phyloP scores from a whole-genome alignment of 2,888 invertebrate genomes.

The Emmelina monodactyla region DNA sequence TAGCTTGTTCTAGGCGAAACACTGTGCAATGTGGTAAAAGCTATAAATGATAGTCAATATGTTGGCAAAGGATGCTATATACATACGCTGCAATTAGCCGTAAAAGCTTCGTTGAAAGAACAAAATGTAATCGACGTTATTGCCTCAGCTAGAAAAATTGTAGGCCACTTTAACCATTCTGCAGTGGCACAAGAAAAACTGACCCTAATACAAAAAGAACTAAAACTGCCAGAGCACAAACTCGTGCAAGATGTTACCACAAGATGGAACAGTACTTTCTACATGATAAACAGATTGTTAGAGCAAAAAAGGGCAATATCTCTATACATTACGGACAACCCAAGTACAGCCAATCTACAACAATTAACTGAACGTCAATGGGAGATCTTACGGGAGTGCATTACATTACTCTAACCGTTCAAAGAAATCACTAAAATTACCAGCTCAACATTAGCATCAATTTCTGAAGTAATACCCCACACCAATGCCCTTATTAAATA shows the following conservation, averaged over 20 bases:
- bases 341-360: neutral
- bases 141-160: conserved; percentile 5
- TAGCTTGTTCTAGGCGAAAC: no score
- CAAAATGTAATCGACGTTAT: conserved; percentile 7
- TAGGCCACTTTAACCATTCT: conserved; percentile 10
- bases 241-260: conserved; percentile 8
- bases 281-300: neutral
- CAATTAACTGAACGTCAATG: neutral
- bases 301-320: neutral
- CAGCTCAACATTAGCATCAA: conserved; percentile 2
- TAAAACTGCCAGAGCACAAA: conserved; percentile 5
- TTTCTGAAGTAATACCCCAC: conserved; percentile 10
- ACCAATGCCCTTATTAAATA: neutral
- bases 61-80: conserved; percentile 11
- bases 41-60: conserved; percentile 9
- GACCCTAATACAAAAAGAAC: conserved; percentile 7
- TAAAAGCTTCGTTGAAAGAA: conserved; percentile 7
- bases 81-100: conserved; percentile 8
- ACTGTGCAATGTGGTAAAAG: conserved; percentile 9
- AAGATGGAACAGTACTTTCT: conserved; percentile 5
- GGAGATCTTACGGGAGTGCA: neutral
- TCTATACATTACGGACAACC: neutral
- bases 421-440: neutral
- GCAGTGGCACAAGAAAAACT: conserved; percentile 9
- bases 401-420: neutral